Percentiles rank a stretch among this genome's conserved stretches.
These are phyloP conservation scores for Proisotoma minuta DNA, from an alignment of 2,888 invertebrate species.

Conservation along the genomic window DNA sequence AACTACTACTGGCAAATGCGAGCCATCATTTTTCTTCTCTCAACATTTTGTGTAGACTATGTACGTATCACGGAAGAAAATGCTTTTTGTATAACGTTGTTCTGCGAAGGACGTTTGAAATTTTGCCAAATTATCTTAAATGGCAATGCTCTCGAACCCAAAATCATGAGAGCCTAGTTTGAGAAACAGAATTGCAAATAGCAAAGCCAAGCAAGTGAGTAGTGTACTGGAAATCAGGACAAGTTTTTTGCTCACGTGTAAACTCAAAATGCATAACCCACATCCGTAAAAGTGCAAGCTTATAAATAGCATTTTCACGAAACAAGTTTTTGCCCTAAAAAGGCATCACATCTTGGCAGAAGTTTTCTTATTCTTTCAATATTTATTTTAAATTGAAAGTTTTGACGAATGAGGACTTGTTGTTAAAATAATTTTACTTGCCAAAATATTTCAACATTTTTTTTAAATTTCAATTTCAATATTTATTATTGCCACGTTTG, in stretches of 20 bases:
- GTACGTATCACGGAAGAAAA: constrained; percentile 11
- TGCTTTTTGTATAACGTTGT: constrained; percentile 23
- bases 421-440: no score
- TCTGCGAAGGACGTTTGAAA: constrained; percentile 30
- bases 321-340: no score
- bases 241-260: neutral
- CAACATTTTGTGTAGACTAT: constrained; percentile 11
- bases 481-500: no score
- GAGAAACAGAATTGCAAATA: neutral
- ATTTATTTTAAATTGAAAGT: no score
- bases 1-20: neutral
- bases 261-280: no score
- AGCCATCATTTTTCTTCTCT: neutral
- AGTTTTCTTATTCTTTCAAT: no score
- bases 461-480: no score
- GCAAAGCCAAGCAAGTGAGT: neutral
- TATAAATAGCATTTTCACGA: neutral
- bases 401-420: no score
- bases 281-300: no score
- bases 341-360: no score
- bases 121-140: constrained; percentile 41
- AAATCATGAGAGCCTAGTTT: neutral
- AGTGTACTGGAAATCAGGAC: neutral
- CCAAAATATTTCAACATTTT: no score
- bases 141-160: constrained; percentile 30